These are phyloP conservation scores for Sebastiscus albofasciatus DNA, from an alignment of 2,797 vertebrate genomes.

Conservation along the genomic window DNA sequence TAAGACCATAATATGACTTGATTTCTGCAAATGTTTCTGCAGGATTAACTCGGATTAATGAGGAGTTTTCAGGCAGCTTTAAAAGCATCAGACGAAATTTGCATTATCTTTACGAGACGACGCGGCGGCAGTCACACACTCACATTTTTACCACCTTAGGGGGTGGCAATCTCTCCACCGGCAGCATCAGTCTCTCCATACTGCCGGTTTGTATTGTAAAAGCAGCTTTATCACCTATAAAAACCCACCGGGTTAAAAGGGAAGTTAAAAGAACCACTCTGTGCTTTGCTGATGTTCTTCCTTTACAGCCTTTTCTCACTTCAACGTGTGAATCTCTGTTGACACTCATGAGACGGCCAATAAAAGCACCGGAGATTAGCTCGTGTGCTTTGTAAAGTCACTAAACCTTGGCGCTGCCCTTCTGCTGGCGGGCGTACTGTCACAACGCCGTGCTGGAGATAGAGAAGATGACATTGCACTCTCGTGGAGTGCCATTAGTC, in stretches of 20 bases:
- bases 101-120: slow-evolving; percentile 6
- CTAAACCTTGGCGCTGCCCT: not conserved
- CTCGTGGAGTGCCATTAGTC: not conserved
- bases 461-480: slow-evolving; percentile 7
- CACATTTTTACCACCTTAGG: slow-evolving; percentile 10
- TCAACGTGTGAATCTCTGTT: not conserved
- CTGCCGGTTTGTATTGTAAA: slow-evolving; percentile 28
- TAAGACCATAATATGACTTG: not conserved
- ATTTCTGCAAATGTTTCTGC: not conserved
- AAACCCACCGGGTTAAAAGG: not conserved
- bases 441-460: not conserved
- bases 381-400: slow-evolving; percentile 1
- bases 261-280: not conserved
- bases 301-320: slow-evolving; percentile 12
- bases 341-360: slow-evolving; percentile 4
- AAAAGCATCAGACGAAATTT: not conserved
- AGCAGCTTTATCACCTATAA: slow-evolving; percentile 36
- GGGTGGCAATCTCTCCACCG: not conserved
- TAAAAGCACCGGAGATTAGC: slow-evolving; percentile 2
- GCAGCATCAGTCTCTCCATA: not conserved
- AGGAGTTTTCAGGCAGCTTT: not conserved
- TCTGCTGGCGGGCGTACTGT: not conserved
- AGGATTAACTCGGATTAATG: no score
- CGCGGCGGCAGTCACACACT: not conserved
- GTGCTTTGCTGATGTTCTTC: not conserved